Percentiles rank a stretch among this genome's conserved stretches.
Evolutionary conservation across 2,888 invertebrate species (phyloP).

Genomic region (Axea sp.): DNA sequence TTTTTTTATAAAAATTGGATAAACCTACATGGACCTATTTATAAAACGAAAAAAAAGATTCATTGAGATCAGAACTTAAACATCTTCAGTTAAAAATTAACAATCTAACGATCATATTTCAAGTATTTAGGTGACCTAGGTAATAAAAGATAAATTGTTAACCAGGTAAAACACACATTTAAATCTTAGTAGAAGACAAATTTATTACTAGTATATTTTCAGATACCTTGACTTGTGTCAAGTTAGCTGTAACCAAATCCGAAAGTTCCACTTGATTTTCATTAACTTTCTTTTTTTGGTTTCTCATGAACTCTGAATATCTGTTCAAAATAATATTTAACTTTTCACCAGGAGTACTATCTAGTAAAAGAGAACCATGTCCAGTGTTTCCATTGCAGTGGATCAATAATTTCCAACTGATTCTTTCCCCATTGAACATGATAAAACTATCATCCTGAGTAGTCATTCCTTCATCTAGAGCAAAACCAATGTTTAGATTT

Average conservation of each 20-base stretch:
- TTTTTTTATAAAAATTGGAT: too few species aligned
- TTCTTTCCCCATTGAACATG: conserved; percentile 84
- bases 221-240: conserved; percentile 84
- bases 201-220: too few species aligned
- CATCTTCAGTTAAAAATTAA: too few species aligned
- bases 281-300: conserved; percentile 82
- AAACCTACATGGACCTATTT: too few species aligned
- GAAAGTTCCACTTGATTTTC: conserved; percentile 82
- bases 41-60: too few species aligned
- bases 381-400: conserved; percentile 86
- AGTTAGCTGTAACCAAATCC: conserved; percentile 87
- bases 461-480: conserved; percentile 87
- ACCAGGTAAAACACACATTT: too few species aligned
- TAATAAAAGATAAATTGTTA: too few species aligned
- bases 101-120: too few species aligned
- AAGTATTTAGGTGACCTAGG: too few species aligned
- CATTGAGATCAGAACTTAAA: too few species aligned
- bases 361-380: conserved; percentile 86
- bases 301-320: conserved; percentile 83
- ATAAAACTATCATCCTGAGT: conserved; percentile 75
- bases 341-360: conserved; percentile 88
- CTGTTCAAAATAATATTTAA: conserved; percentile 83
- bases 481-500: conserved; percentile 87
- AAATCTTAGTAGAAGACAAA: too few species aligned
- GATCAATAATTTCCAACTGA: conserved; percentile 84